Evolutionary conservation across 2,888 invertebrate genomes (phyloP), one percentile per base, ranked within the genome.

Genomic region (Plemyria rubiginata): DNA sequence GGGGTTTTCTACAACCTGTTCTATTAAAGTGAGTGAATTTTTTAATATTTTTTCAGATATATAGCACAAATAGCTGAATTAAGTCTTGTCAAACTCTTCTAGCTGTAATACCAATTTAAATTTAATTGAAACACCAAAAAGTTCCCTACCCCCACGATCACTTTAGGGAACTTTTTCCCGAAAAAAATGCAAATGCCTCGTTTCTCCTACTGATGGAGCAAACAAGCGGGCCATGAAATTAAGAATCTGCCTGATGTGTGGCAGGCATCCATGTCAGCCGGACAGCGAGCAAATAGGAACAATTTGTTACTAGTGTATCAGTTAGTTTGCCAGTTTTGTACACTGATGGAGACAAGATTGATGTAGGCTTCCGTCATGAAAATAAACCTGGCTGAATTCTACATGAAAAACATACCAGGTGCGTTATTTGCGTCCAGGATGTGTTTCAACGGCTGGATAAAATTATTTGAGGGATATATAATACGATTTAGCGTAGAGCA

Each of bases 141-240:
- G 12, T 49, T 50, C 2, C 15, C 38, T 43, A 32, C 16, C 45
- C 46, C 43, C 40, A 12, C 54, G 32, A 51, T 28, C 22, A 54
- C 54, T 60, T 43, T 40, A 50, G 48, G 50, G 41, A 46, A 54
- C 49, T 56, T 54, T 55, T 60, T 46, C 50, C 49, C 36, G 45
- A 59, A 65, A 59, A 60, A 65, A 55, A 69, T 60, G 62, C 65
- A 68, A 64, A 68, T 63, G 68, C 45, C 46, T 67, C 62, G 54
- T 62, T 66, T 53, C 53, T 40, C 41, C 41, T 43, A 49, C 69
- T 73, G 74, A 74, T 74, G 70, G 72, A 76, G 67, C 66, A 74
- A 84, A 75, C 81, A 82, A 87, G 80, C 86, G 82, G 76, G 74
- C 81, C 88, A 83, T 89, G 88, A 90, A 88, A 89, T 89, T 88